Conservation (phyloP, 2,113 vertebrate genomes). For the Pholis gunnellus region DNA sequence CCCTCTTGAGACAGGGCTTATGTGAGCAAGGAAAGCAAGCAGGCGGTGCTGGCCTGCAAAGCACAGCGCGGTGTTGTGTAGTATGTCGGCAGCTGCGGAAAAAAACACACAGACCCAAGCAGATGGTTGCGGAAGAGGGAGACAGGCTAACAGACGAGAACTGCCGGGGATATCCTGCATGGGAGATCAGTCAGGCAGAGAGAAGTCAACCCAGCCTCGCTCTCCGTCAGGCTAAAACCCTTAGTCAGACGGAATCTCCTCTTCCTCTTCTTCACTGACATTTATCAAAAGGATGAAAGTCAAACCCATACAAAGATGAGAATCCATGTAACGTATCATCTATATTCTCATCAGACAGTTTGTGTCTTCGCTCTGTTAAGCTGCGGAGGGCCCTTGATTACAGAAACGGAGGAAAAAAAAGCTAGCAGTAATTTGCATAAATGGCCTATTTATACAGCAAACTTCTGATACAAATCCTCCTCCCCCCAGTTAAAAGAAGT, state of each 20-base stretch:
- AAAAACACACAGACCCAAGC: constrained; percentile 73
- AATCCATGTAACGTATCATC: constrained; percentile 34
- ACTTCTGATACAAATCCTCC: constrained; percentile 63
- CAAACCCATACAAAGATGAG: constrained; percentile 39
- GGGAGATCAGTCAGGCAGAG: constrained; percentile 69
- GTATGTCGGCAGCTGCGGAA: constrained; percentile 73
- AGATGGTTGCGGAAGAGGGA: constrained; percentile 76
- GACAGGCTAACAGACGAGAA: constrained; percentile 74
- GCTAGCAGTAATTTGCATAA: constrained; percentile 73
- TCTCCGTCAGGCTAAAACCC: constrained; percentile 48
- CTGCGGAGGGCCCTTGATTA: constrained; percentile 70
- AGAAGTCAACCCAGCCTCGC: constrained; percentile 40
- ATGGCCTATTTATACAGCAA: constrained; percentile 70
- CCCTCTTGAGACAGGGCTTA: constrained; percentile 80
- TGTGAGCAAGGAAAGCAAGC: constrained; percentile 68
- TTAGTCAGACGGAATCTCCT: constrained; percentile 61
- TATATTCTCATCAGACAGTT: constrained; percentile 54
- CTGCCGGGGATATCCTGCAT: constrained; percentile 78
- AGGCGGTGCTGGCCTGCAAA: constrained; percentile 71
- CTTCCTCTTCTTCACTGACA: constrained; percentile 38
- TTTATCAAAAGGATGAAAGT: constrained; percentile 55
- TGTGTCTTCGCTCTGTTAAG: constrained; percentile 53
- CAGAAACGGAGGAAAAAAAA: constrained; percentile 58
- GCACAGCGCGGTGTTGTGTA: constrained; percentile 62
- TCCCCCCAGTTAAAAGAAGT: constrained; percentile 55